Percentiles rank a stretch among this genome's conserved stretches.
Evolutionary conservation across 2,888 invertebrate species (phyloP).

Genomic region (Synanthedon tipuliformis): DNA sequence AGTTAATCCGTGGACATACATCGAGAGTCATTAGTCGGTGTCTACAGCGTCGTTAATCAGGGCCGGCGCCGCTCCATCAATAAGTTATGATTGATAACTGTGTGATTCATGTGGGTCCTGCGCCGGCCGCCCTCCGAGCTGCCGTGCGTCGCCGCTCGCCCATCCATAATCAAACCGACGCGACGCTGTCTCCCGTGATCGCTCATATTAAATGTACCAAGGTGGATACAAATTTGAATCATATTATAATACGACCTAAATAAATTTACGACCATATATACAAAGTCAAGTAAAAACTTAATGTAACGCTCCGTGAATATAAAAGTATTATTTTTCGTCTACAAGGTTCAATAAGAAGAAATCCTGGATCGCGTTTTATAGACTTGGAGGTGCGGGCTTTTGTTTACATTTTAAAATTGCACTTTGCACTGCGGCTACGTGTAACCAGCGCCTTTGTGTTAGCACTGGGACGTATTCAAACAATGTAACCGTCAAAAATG

Average conservation of each 20-base stretch:
- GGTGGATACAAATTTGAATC: neutral
- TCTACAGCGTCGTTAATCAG: constrained; percentile 33
- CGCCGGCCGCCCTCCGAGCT: constrained; percentile 12
- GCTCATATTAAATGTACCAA: constrained; percentile 26
- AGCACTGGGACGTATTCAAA: constrained; percentile 54
- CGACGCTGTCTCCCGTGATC: constrained; percentile 37
- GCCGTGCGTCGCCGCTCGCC: constrained; percentile 9
- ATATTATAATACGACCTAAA: too few relatives aligned
- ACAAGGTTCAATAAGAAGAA: constrained; percentile 53
- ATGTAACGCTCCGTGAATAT: constrained; percentile 17
- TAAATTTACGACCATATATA: too few relatives aligned
- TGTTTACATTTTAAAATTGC: constrained; percentile 70
- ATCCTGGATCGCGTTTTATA: constrained; percentile 57
- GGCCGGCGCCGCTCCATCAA: constrained; percentile 44
- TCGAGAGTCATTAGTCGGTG: constrained; percentile 18
- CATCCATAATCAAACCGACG: constrained; percentile 36
- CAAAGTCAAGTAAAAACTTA: too few relatives aligned
- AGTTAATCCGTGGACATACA: constrained; percentile 9
- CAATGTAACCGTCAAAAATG: constrained; percentile 60
- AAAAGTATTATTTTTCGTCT: constrained; percentile 36
- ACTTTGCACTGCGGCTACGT: constrained; percentile 59
- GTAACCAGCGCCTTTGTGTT: constrained; percentile 51
- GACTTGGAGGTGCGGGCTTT: constrained; percentile 54
- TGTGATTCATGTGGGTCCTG: constrained; percentile 31
- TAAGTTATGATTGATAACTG: constrained; percentile 61